These are phyloP conservation scores for Platichthys stellatus DNA, from an alignment of 2,113 vertebrate species.

Conservation along the genomic window DNA sequence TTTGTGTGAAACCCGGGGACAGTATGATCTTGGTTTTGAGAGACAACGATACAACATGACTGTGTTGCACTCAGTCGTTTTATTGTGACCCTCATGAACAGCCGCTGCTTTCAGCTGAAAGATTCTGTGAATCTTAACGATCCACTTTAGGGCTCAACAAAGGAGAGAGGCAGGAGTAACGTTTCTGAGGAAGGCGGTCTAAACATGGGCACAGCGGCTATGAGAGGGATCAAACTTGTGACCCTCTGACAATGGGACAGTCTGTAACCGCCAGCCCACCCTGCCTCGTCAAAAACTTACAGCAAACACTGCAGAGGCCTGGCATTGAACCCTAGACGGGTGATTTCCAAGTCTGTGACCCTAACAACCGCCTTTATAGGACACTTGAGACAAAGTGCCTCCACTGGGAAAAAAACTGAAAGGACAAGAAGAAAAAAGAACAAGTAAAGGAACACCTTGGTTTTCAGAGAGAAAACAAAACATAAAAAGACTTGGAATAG, in stretches of 20 bases:
- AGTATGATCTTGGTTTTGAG: background rate
- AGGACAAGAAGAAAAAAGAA: background rate
- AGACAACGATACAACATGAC: background rate
- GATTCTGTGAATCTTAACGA: constrained; percentile 26
- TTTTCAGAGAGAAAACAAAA: background rate
- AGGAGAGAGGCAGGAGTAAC: constrained; percentile 13
- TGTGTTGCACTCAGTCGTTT: constrained; percentile 1
- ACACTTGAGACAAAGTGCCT: constrained; percentile 28
- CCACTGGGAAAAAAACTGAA: background rate
- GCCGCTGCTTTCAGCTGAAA: constrained; percentile 24
- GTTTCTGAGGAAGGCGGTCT: constrained; percentile 24
- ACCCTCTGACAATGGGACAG: constrained; percentile 45
- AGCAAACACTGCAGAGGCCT: constrained; percentile 37
- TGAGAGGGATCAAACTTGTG: constrained; percentile 53
- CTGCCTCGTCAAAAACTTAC: constrained; percentile 23
- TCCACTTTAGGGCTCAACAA: constrained; percentile 29
- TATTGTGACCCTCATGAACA: background rate
- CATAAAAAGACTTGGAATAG: background rate
- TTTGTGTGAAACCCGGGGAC: background rate
- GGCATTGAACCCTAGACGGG: constrained; percentile 28
- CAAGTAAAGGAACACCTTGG: background rate
- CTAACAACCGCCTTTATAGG: constrained; percentile 34
- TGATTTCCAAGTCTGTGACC: constrained; percentile 42
- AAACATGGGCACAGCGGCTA: constrained; percentile 9
- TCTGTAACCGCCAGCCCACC: constrained; percentile 42